phyloP scores from a whole-genome alignment of 2,888 invertebrate genomes.

The Diplolepis rosae region DNA sequence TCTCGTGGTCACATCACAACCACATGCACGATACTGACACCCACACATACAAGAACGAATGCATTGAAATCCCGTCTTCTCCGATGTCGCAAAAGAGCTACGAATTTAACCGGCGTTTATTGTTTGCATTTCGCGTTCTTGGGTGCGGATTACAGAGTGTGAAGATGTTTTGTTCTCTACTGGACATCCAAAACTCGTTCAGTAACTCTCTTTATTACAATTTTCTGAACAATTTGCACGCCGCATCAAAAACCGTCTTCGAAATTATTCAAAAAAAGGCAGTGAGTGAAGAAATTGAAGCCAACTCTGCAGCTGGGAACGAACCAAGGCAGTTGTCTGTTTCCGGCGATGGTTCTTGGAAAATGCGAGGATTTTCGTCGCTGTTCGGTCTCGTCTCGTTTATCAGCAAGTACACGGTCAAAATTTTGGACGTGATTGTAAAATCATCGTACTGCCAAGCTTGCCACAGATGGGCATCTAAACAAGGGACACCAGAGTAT shows the following conservation, averaged over 20 bases:
- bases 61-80: slow-evolving; percentile 46
- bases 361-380: too few relatives aligned
- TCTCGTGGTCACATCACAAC: too few relatives aligned
- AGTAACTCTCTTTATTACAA: slow-evolving; percentile 33
- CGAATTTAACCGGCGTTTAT: slow-evolving; percentile 48
- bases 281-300: slow-evolving; percentile 41
- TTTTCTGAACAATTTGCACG: slow-evolving; percentile 34
- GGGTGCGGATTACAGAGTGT: slow-evolving; percentile 50
- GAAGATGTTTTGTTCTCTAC: slow-evolving; percentile 49
- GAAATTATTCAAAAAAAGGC: slow-evolving; percentile 41
- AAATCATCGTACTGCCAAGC: too few relatives aligned
- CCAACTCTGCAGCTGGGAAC: slow-evolving; percentile 43
- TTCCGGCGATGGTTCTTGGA: slow-evolving; percentile 44
- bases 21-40: too few relatives aligned
- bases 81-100: slow-evolving; percentile 47
- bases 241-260: slow-evolving; percentile 37
- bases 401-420: too few relatives aligned
- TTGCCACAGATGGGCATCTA: too few relatives aligned
- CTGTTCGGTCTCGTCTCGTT: too few relatives aligned
- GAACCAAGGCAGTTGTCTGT: slow-evolving; percentile 39
- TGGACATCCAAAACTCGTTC: slow-evolving; percentile 45
- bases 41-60: too few relatives aligned
- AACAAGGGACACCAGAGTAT: too few relatives aligned
- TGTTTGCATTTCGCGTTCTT: slow-evolving; percentile 52
- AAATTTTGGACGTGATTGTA: too few relatives aligned